Evolutionary conservation across 2,797 vertebrate genomes (phyloP).

Genomic region (Lepilemur septentrionalis): DNA sequence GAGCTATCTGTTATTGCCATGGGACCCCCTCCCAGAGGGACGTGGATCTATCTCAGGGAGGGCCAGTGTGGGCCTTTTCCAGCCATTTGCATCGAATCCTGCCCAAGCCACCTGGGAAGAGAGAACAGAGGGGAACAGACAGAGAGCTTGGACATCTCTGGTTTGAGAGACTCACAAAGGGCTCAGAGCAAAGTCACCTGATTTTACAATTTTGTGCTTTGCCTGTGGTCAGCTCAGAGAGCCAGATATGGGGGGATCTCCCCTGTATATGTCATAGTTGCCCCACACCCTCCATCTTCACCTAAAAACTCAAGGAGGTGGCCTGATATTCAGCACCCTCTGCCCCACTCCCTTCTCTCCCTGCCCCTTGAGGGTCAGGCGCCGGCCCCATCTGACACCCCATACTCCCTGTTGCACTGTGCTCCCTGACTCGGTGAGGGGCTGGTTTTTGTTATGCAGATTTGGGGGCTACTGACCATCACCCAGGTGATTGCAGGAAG

Average conservation of each 20-base stretch:
- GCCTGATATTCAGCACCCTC: background rate
- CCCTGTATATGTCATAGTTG: background rate
- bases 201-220: background rate
- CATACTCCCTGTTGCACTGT: fast-evolving
- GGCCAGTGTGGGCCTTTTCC: background rate
- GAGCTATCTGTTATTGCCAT: background rate
- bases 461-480: background rate
- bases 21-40: background rate
- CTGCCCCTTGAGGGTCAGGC: fast-evolving
- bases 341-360: background rate
- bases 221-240: background rate
- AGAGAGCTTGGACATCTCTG: background rate
- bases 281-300: background rate
- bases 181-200: background rate
- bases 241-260: background rate
- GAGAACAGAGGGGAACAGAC: background rate
- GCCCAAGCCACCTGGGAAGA: background rate
- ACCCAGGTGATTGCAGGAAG: background rate
- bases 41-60: background rate
- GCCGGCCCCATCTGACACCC: background rate
- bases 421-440: background rate
- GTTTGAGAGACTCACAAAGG: background rate
- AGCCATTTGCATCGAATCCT: background rate
- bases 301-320: background rate
- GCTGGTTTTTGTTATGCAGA: background rate